Conservation (phyloP, 2,113 vertebrate species). For the Eonycteris spelaea region DNA sequence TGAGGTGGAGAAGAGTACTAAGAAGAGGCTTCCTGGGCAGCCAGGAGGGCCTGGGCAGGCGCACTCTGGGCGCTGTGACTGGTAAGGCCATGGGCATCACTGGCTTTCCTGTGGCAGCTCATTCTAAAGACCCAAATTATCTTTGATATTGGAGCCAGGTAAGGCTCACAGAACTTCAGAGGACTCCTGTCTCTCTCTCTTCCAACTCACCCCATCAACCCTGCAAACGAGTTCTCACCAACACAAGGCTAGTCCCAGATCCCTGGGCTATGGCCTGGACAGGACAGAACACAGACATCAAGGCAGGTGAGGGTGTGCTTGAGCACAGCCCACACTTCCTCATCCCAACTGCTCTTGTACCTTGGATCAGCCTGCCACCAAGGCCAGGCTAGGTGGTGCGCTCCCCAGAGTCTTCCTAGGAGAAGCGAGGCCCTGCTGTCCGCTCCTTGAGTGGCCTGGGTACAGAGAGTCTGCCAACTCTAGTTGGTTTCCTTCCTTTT, state of each 20-base stretch:
- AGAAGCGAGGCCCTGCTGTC: background rate
- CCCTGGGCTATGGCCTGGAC: background rate
- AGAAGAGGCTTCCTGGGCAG: background rate
- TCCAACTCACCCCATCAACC: background rate
- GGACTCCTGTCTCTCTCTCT: background rate
- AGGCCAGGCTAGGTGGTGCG: background rate
- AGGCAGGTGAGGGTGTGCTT: background rate
- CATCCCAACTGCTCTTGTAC: background rate
- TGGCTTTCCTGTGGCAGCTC: background rate
- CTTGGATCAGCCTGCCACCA: background rate
- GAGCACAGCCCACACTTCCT: background rate
- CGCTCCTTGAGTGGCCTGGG: background rate
- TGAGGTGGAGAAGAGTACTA: background rate
- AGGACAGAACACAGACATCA: background rate
- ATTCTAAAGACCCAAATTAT: background rate
- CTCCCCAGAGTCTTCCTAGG: background rate
- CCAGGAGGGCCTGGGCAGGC: background rate
- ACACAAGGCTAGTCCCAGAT: background rate
- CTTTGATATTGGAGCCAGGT: background rate
- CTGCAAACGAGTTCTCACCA: background rate
- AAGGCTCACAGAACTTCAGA: background rate
- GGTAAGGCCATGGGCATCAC: background rate
- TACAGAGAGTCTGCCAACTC: background rate
- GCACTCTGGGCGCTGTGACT: background rate
- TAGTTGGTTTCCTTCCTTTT: background rate